Evolutionary conservation across 1,140 invertebrate genomes (phyloP).

Genomic region (Drosophila biarmipes): DNA sequence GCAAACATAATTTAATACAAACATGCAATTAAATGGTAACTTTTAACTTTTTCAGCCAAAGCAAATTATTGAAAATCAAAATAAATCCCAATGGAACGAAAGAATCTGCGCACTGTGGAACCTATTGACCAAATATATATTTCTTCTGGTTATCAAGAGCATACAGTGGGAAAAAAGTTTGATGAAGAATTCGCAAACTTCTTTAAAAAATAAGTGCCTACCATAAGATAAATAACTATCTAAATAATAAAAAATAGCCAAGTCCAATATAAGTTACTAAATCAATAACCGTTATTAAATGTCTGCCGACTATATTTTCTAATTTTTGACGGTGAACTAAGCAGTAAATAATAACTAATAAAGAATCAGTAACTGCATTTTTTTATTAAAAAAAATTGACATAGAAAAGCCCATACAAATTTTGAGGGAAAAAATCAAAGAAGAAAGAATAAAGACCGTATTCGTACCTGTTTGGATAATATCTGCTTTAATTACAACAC

Average conservation of each 20-base stretch:
- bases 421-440: too few relatives aligned
- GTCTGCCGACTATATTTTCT: neutral
- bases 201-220: constrained; percentile 2
- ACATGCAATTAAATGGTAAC: constrained; percentile 59
- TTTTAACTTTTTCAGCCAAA: constrained; percentile 68
- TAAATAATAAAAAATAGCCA: neutral
- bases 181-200: constrained; percentile 5
- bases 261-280: neutral
- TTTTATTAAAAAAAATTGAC: too few relatives aligned
- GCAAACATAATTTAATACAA: constrained; percentile 29
- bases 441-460: too few relatives aligned
- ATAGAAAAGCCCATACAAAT: too few relatives aligned
- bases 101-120: constrained; percentile 26
- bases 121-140: constrained; percentile 19
- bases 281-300: neutral
- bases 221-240: neutral
- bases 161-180: constrained; percentile 8
- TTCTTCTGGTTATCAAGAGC: constrained; percentile 13
- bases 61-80: constrained; percentile 34
- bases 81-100: constrained; percentile 52
- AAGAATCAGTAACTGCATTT: neutral
- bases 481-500: neutral
- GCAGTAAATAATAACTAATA: too few relatives aligned
- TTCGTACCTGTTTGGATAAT: neutral
- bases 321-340: neutral